Evolutionary conservation across 2,113 vertebrate species (phyloP).

Genomic region (Bungarus multicinctus): DNA sequence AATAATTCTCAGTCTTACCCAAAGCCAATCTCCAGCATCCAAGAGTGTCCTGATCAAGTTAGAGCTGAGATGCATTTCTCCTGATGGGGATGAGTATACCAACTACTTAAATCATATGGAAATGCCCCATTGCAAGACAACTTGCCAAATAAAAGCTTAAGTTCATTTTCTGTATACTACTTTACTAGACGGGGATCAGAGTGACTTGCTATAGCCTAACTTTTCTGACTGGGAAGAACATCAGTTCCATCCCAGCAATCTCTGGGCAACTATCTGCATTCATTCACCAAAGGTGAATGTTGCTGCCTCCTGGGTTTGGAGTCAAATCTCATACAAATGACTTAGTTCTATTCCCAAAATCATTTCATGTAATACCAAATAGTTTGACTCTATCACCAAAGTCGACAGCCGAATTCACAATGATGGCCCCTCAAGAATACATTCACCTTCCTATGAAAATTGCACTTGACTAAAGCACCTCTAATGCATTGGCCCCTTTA

Average conservation of each 20-base stretch:
- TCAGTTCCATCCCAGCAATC: not conserved
- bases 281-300: too few relatives aligned
- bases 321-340: not conserved
- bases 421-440: not conserved
- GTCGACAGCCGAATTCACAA: not conserved
- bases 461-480: not conserved
- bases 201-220: not conserved
- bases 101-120: not conserved
- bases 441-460: not conserved
- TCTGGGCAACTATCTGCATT: not conserved
- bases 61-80: not conserved
- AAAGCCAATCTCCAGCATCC: not conserved
- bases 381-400: not conserved
- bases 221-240: not conserved
- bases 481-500: not conserved
- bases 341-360: not conserved
- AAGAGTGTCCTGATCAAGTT: not conserved
- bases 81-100: not conserved
- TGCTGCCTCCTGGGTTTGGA: not conserved
- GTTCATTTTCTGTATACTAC: not conserved
- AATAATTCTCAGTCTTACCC: not conserved
- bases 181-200: not conserved
- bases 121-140: not conserved
- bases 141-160: not conserved
- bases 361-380: not conserved